Percentiles rank a stretch among this genome's conserved stretches.
These are phyloP conservation scores for Tetheella fluctuosa DNA, from an alignment of 2,888 invertebrate genomes.

Conservation along the genomic window DNA sequence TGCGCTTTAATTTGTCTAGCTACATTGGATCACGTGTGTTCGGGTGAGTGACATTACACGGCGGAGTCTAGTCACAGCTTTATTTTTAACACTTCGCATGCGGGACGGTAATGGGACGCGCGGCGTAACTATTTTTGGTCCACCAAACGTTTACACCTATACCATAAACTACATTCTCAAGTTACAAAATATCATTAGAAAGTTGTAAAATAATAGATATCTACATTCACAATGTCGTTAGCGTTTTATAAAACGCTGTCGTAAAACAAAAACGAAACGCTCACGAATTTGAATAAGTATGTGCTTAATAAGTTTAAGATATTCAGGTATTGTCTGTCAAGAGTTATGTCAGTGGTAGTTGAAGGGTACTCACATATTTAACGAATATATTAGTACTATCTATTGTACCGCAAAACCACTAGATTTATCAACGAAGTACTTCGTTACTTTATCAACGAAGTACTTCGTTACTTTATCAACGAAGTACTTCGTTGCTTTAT, in stretches of 20 bases:
- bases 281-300: slow-evolving; percentile 17
- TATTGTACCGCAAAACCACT: background rate
- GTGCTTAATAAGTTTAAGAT: slow-evolving; percentile 19
- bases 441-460: no score
- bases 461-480: no score
- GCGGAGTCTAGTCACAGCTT: slow-evolving; percentile 57
- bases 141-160: slow-evolving; percentile 67
- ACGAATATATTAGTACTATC: background rate
- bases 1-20: slow-evolving; percentile 44
- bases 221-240: slow-evolving; percentile 16
- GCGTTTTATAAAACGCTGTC: slow-evolving; percentile 14
- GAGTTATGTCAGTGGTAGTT: background rate
- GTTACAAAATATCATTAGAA: slow-evolving; percentile 61
- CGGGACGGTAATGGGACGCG: slow-evolving; percentile 56
- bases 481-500: no score
- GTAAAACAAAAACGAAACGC: slow-evolving; percentile 10
- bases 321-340: slow-evolving; percentile 11
- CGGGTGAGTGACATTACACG: slow-evolving; percentile 75
- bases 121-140: slow-evolving; percentile 75
- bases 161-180: slow-evolving; percentile 69
- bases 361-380: background rate
- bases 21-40: slow-evolving; percentile 46
- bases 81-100: slow-evolving; percentile 72
- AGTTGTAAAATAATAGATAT: slow-evolving; percentile 31
- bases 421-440: background rate